phyloP scores from a whole-genome alignment of 2,797 vertebrate genomes.

The Orientallactaga sibirica region DNA sequence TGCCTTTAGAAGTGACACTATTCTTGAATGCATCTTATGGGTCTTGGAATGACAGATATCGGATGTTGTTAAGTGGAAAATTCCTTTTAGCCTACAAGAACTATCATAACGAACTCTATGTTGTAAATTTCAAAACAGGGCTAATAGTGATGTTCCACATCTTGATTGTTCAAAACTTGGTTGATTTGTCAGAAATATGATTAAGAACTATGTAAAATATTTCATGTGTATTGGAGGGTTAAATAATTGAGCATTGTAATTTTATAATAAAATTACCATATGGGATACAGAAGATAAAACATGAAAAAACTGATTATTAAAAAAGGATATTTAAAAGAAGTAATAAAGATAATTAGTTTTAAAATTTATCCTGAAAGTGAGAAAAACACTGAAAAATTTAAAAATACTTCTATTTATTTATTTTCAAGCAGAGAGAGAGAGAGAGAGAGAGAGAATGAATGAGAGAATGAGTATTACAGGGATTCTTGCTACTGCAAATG shows the following conservation, averaged over 20 bases:
- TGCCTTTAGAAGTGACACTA: not conserved
- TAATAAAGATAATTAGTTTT: not conserved
- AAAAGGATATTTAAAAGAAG: slow-evolving; percentile 10
- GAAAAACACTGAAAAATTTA: not conserved
- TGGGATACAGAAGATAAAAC: not conserved
- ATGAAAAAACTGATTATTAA: not conserved
- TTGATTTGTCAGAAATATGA: not conserved
- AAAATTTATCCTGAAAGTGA: slow-evolving; percentile 24
- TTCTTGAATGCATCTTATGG: not conserved
- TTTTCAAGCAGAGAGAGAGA: too few relatives aligned
- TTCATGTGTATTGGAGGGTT: not conserved
- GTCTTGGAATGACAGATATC: not conserved
- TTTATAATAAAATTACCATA: slow-evolving; percentile 1
- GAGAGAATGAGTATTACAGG: too few relatives aligned
- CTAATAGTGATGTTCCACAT: not conserved
- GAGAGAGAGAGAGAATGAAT: too few relatives aligned
- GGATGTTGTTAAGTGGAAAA: not conserved
- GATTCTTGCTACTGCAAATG: too few relatives aligned
- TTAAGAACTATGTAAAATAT: slow-evolving; percentile 8
- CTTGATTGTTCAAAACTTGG: slow-evolving; percentile 5
- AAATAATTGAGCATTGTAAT: not conserved
- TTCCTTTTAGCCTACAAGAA: not conserved
- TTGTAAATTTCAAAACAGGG: not conserved
- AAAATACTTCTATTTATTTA: too few relatives aligned
- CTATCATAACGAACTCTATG: not conserved